phyloP scores from a whole-genome alignment of 2,888 invertebrate genomes.

The Eupithecia inturbata region DNA sequence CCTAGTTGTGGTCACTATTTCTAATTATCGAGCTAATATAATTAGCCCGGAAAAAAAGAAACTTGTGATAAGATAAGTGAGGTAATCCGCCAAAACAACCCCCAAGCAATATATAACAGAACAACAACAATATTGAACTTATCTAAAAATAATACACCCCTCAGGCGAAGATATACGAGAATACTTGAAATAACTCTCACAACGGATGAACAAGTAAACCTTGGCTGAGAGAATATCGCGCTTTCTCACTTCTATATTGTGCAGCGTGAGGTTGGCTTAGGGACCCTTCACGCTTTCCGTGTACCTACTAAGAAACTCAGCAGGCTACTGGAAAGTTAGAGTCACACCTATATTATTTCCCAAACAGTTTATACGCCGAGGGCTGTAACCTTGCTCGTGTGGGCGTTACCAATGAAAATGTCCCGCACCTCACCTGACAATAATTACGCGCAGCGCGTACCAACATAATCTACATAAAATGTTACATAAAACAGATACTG shows the following conservation, averaged over 20 bases:
- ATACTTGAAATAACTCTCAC: slow-evolving; percentile 11
- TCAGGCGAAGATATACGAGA: background rate
- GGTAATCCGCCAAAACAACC: background rate
- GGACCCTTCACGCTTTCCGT: slow-evolving; percentile 4
- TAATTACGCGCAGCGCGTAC: too few species aligned
- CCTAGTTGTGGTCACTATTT: too few species aligned
- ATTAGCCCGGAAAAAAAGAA: too few species aligned
- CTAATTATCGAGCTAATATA: too few species aligned
- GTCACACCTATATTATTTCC: background rate
- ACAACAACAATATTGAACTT: background rate
- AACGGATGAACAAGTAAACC: slow-evolving; percentile 5
- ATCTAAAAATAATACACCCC: background rate
- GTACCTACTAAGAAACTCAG: background rate
- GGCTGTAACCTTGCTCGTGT: too few species aligned
- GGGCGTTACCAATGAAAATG: too few species aligned
- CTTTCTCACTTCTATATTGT: slow-evolving; percentile 1
- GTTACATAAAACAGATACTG: too few species aligned
- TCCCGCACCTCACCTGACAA: too few species aligned
- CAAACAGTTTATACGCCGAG: too few species aligned
- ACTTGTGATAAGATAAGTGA: background rate
- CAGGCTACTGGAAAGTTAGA: background rate
- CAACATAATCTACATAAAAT: too few species aligned
- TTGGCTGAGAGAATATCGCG: background rate
- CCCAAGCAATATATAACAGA: background rate
- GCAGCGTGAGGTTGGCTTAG: background rate